Evolutionary conservation across 64 coral and sea anemone species (phyloP).

Genomic region (Trachythela sp.): DNA sequence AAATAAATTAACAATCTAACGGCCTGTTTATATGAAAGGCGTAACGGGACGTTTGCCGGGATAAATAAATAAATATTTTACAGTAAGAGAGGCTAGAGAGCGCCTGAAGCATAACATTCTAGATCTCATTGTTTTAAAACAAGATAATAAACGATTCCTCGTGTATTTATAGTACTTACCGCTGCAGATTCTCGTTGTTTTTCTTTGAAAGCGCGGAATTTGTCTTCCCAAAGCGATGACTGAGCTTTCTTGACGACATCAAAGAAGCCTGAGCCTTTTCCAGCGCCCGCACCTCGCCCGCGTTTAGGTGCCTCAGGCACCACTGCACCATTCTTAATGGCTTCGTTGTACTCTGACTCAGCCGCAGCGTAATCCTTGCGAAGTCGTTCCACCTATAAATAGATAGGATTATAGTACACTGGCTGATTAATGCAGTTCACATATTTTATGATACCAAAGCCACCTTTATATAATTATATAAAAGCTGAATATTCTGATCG

Average conservation of each 20-base stretch:
- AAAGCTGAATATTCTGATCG: too few species aligned
- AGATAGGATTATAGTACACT: not conserved
- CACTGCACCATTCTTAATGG: conserved; percentile 2
- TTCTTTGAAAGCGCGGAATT: conserved; percentile 9
- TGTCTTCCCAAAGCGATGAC: conserved; percentile 11
- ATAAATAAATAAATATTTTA: too few species aligned
- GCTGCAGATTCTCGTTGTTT: not conserved
- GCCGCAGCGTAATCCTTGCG: not conserved
- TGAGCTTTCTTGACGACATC: conserved; percentile 15
- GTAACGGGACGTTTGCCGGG: too few species aligned
- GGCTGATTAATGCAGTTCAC: too few species aligned
- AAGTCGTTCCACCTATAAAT: not conserved
- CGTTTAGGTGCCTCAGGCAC: not conserved
- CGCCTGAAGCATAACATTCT: too few species aligned
- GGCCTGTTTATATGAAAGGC: too few species aligned
- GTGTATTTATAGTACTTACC: not conserved
- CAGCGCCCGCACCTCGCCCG: not conserved
- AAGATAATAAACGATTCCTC: not conserved
- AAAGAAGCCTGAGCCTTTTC: conserved; percentile 3
- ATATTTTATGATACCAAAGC: too few species aligned
- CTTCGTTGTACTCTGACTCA: not conserved
- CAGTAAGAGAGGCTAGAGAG: too few species aligned
- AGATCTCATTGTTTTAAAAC: not conserved
- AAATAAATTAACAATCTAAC: too few species aligned
- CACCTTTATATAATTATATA: too few species aligned